Percentiles rank a stretch among this genome's conserved stretches.
Conservation (phyloP, 2,888 invertebrate genomes). For the Oeneis ivallda region DNA sequence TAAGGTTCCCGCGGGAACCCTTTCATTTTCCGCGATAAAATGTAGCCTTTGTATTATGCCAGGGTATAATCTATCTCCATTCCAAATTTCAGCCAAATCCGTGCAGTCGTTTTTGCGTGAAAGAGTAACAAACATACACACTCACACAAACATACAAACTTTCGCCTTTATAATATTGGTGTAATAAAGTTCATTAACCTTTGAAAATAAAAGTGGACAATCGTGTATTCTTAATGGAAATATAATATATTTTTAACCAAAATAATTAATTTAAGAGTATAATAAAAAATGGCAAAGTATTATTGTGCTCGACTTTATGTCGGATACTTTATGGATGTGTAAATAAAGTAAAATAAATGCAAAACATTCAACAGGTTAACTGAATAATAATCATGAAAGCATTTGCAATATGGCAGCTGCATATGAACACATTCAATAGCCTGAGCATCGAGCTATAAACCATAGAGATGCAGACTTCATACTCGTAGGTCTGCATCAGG, state of each 20-base stretch:
- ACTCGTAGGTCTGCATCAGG: background rate
- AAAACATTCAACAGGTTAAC: conserved; percentile 18
- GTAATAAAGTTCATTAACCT: background rate
- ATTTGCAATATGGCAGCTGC: conserved; percentile 7
- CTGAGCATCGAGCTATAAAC: background rate
- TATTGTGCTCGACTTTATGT: background rate
- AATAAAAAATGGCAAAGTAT: background rate
- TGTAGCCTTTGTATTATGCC: too few species aligned
- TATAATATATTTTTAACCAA: background rate
- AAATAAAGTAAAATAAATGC: conserved; percentile 1
- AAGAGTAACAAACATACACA: too few species aligned
- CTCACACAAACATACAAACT: too few species aligned
- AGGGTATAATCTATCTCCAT: too few species aligned
- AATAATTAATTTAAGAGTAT: background rate
- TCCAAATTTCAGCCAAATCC: too few species aligned
- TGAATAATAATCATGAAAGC: conserved; percentile 9
- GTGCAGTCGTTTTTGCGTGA: too few species aligned
- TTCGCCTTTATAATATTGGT: too few species aligned
- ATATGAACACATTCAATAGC: conserved; percentile 30
- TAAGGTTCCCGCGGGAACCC: too few species aligned
- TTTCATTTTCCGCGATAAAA: too few species aligned
- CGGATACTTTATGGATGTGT: background rate
- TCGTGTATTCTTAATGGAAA: background rate
- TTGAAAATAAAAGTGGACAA: background rate
- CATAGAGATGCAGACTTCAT: background rate